A percentile compares a stretch with the other conserved stretches of the same genome.
Conservation (phyloP, 2,888 invertebrate genomes). For the Scaptodrosophila latifasciaeformis region DNA sequence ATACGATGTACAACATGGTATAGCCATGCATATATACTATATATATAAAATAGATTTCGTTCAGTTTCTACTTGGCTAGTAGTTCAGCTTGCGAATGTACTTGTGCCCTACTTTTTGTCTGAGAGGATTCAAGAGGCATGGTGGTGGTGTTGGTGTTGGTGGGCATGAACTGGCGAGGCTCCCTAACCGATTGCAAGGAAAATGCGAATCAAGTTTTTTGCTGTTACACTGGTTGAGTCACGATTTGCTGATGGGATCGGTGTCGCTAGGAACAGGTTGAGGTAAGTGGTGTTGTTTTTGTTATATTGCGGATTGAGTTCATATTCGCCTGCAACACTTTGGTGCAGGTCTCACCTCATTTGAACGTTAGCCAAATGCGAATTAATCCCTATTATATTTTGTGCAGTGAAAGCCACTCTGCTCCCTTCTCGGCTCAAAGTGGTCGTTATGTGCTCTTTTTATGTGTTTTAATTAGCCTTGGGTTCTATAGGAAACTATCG, state of each 20-base stretch:
- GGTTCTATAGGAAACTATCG: too few species aligned
- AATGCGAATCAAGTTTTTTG: slow-evolving; percentile 51
- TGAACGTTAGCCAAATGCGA: slow-evolving; percentile 69
- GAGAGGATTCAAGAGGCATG: too few species aligned
- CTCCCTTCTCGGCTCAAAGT: too few species aligned
- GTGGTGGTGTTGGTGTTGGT: slow-evolving; percentile 11
- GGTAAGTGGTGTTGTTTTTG: neutral
- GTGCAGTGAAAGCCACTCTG: neutral
- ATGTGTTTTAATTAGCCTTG: too few species aligned
- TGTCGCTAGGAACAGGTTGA: neutral
- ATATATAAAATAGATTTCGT: neutral
- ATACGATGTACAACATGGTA: neutral
- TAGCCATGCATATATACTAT: neutral
- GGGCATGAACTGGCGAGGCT: slow-evolving; percentile 1
- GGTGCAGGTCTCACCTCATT: slow-evolving; percentile 30
- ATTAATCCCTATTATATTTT: slow-evolving; percentile 43
- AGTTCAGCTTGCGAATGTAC: too few species aligned
- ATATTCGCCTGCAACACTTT: too few species aligned
- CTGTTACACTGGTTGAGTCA: slow-evolving; percentile 35
- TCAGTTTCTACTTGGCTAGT: too few species aligned
- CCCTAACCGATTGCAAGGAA: slow-evolving; percentile 17
- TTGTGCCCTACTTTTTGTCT: slow-evolving; percentile 52
- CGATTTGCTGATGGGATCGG: neutral
- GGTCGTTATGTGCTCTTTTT: too few species aligned
- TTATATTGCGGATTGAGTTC: too few species aligned